Evolutionary conservation across 2,888 invertebrate genomes (phyloP).

Genomic region (Thecocarcelia acutangulata): DNA sequence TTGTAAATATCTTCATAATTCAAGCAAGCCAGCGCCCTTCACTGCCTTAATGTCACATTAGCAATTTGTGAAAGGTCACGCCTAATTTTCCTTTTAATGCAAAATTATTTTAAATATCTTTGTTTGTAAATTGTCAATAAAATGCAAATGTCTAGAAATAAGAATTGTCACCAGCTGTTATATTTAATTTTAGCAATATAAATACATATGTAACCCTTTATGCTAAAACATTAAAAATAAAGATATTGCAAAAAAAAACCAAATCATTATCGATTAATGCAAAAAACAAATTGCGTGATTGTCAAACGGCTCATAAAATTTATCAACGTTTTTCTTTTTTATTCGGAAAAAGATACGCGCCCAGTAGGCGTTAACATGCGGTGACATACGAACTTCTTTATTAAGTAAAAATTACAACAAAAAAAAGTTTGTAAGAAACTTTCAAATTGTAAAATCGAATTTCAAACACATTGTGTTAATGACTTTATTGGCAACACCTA

Average conservation of each 20-base stretch:
- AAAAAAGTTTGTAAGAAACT: constrained; percentile 36
- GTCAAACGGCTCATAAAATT: constrained; percentile 37
- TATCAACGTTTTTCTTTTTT: constrained; percentile 7
- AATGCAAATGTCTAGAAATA: constrained; percentile 43
- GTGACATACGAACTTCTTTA: constrained; percentile 25
- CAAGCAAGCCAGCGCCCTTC: too few species aligned
- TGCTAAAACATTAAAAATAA: not conserved
- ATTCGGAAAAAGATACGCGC: constrained; percentile 19
- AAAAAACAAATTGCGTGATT: constrained; percentile 23
- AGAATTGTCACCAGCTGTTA: constrained; percentile 40
- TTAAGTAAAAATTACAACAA: constrained; percentile 22
- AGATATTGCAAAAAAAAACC: constrained; percentile 34
- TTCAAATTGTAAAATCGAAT: constrained; percentile 1
- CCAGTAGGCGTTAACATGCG: constrained; percentile 62
- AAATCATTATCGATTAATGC: constrained; percentile 36
- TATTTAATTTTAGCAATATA: not conserved
- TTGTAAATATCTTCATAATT: too few species aligned
- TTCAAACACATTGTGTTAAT: constrained; percentile 49
- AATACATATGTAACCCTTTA: constrained; percentile 45
- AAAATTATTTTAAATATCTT: constrained; percentile 28
- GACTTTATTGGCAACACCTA: constrained; percentile 63
- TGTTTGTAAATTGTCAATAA: not conserved
- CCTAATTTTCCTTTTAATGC: constrained; percentile 47
- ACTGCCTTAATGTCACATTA: constrained; percentile 23
- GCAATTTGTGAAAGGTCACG: constrained; percentile 43